Evolutionary conservation across 2,113 vertebrate genomes (phyloP), one percentile per base, ranked within the genome.

Genomic region (Opisthocomus hoazin): DNA sequence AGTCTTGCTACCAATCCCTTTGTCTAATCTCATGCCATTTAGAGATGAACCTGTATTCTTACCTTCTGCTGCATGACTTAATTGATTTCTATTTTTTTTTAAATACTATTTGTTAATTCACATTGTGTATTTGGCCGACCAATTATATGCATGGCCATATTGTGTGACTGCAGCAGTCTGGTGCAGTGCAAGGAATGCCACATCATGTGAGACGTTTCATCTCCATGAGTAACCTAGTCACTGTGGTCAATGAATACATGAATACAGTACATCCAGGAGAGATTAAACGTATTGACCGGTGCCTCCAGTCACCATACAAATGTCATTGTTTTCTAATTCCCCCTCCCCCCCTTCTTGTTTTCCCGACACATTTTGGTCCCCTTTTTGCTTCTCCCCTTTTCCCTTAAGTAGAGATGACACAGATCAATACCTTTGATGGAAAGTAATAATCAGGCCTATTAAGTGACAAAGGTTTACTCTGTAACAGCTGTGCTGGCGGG

Each of bases 401-500:
- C 98, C 98, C 98, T 99, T 98, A 98, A 99, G 98, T 97, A 97
- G 98, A 98, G 98, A 98, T 98, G 99, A 99, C 98, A 98, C 99
- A 99, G 99, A 99, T 99, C 99, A 99, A 99, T 99, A 99, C 98
- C 98, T 99, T 99, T 99, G 99, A 99, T 99, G 99, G 98, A 99
- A 98, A 98, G 98, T 98, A 99, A 99, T 99, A 99, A 99, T 99
- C 99, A 98, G 99, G 98, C 98, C 99, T 99, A 99, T 99, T 99
- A 99, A 99, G 99, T 99, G 99, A 99, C 99, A 99, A 99, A 99
- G 99, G 99, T 99, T 99, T 99, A 99, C 99, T 99, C 99, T 99
- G 99, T 99, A 99, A 99, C 99, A 99, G 99, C 99, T 99, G 99
- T 99, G 99, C 99, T 99, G 99, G 99, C 98, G 98, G 98, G 98